phyloP scores from a whole-genome alignment of 2,113 vertebrate species.

The Lutjanus erythropterus region DNA sequence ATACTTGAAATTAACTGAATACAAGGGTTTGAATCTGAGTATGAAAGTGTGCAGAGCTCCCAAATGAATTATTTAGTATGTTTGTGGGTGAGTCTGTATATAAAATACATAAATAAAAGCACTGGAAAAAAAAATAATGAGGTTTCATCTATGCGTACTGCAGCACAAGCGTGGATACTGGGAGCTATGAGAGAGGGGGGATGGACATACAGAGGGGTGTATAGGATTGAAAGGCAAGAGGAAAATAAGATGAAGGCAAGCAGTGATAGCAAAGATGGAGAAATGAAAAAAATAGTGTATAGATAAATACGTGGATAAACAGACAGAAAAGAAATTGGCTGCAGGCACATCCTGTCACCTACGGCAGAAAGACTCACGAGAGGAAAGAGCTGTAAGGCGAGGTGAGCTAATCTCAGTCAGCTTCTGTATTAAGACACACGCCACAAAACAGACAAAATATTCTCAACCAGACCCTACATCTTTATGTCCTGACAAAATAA shows the following conservation, averaged over 20 bases:
- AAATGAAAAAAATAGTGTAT: constrained; percentile 9
- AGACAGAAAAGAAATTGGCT: constrained; percentile 3
- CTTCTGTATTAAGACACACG: constrained; percentile 7
- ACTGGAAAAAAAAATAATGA: constrained; percentile 9
- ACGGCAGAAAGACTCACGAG: constrained; percentile 16
- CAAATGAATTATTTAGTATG: constrained; percentile 60
- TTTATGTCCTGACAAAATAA: constrained; percentile 3
- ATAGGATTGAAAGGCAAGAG: neutral
- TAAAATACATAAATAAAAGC: constrained; percentile 36
- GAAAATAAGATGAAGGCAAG: neutral
- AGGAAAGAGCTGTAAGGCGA: constrained; percentile 23
- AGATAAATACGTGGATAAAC: constrained; percentile 16
- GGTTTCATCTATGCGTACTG: constrained; percentile 1
- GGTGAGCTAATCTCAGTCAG: constrained; percentile 35
- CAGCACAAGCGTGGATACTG: neutral
- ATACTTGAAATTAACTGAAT: constrained; percentile 18
- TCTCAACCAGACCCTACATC: neutral
- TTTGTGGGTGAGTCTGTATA: constrained; percentile 22
- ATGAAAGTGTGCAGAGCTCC: constrained; percentile 19
- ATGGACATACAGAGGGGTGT: neutral
- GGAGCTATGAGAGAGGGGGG: constrained; percentile 16
- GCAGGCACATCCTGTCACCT: constrained; percentile 49
- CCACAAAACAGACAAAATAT: constrained; percentile 4
- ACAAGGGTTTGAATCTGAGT: constrained; percentile 23
- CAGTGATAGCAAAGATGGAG: constrained; percentile 2